Evolutionary conservation across 2,113 vertebrate species (phyloP).

Genomic region (Echinops telfairi): DNA sequence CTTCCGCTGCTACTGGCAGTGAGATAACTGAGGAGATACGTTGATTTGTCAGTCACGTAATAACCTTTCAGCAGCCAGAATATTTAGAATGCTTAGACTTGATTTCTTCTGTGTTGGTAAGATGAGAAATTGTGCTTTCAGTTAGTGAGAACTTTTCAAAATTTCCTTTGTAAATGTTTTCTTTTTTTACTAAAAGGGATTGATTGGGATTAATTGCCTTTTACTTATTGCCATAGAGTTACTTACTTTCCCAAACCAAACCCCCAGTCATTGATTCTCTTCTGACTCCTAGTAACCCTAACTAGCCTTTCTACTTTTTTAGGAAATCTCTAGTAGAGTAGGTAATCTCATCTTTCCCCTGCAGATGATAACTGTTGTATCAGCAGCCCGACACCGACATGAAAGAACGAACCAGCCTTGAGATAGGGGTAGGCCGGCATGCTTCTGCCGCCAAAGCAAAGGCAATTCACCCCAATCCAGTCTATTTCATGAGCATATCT

Average conservation of each 20-base stretch:
- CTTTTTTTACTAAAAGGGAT: constrained; percentile 40
- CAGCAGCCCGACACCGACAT: too few species aligned
- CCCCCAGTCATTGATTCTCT: too few species aligned
- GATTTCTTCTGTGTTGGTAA: not conserved
- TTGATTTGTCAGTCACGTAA: not conserved
- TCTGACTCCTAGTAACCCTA: too few species aligned
- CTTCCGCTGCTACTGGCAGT: constrained; percentile 23
- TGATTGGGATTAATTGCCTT: not conserved
- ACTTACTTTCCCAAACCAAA: not conserved
- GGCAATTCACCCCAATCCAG: constrained; percentile 54
- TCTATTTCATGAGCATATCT: constrained; percentile 71
- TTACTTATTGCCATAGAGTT: not conserved
- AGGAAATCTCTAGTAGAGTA: too few species aligned
- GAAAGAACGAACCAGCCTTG: not conserved
- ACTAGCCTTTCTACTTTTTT: too few species aligned
- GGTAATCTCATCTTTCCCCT: too few species aligned
- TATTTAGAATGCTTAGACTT: not conserved
- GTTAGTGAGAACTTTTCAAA: too few species aligned
- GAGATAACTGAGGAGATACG: not conserved
- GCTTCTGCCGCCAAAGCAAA: not conserved
- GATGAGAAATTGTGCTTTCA: not conserved
- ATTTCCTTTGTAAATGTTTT: not conserved
- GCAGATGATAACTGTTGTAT: too few species aligned
- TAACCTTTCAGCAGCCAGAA: constrained; percentile 8
- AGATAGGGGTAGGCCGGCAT: not conserved